Conservation (phyloP, 2,888 invertebrate genomes). For the Periphyllus acericola region DNA sequence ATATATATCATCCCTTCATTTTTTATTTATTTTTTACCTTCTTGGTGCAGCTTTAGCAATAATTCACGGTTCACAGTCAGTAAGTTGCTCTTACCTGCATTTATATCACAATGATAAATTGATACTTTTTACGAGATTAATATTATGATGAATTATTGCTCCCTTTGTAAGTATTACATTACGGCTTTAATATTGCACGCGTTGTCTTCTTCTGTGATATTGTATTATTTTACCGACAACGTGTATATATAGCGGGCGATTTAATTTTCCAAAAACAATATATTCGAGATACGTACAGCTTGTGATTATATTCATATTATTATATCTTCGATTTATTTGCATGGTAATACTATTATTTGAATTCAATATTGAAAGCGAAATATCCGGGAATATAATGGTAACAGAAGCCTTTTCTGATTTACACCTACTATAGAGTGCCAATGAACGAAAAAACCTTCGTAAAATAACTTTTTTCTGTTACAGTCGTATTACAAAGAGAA, state of each 20-base stretch:
- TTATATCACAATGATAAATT: conserved; percentile 43
- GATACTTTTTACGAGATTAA: conserved; percentile 40
- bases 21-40: background rate
- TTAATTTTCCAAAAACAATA: background rate
- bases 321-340: too few species aligned
- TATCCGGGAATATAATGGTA: too few species aligned
- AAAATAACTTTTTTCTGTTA: background rate
- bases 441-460: background rate
- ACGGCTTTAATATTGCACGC: background rate
- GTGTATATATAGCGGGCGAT: too few species aligned
- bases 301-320: too few species aligned
- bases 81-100: conserved; percentile 14
- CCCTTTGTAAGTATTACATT: background rate
- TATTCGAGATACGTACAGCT: too few species aligned
- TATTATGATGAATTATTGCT: conserved; percentile 41
- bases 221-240: background rate
- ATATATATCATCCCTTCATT: background rate
- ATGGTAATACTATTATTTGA: too few species aligned
- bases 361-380: too few species aligned
- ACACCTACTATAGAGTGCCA: background rate
- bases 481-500: background rate
- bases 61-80: conserved; percentile 19
- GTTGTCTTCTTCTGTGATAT: background rate
- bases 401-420: background rate
- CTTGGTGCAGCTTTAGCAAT: conserved; percentile 8